Evolutionary conservation across 2,888 invertebrate genomes (phyloP), one percentile per base, ranked within the genome.

Genomic region (Geotrupes spiniger): DNA sequence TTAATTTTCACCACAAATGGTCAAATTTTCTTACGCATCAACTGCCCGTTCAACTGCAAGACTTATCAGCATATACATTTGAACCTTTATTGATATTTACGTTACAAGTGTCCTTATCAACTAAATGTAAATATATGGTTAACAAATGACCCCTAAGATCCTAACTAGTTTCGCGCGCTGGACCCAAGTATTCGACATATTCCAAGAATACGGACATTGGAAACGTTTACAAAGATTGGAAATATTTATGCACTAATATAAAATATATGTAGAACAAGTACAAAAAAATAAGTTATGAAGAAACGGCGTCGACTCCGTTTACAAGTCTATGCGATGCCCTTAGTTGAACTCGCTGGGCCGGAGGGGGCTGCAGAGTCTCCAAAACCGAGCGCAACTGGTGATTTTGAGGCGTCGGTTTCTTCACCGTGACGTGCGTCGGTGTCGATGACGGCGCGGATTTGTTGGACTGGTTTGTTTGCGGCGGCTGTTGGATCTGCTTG

Each of bases 311-410:
- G 21, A 54, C 39, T n/a, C 54, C 53, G 27, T 56, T 56, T 16
- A 39, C 42, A 21, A 45, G 42, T 42, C 54, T 53, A 25, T 66
- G 58, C 38, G 54, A 40, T 44, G 58, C 52, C 52, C 54, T 58
- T 43, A 48, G 51, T 49, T 66, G 63, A 10, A 36, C 33, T 40
- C 46, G 46, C 9, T 46, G 42, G 1, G 52, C 42, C 8, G 28
- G 14, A 3, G 52, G 52, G 8, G 52, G 52, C 15, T 52, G 52
- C 14, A 52, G 31, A 3, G 49, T 52, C 33, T 48, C 51, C 11
- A 27, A 36, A 16, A 36, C 36, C 31, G 38, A 40, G 16, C 41
- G 39, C 14, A 41, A 21, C 36, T 28, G 25, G 12, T 44, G 38
- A 25, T 39, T 45, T 36, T 48, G 47, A 36, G 40, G 46, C 9